Base-by-base conservation (phyloP, 2,888 invertebrate genomes). In the Cordilura impudica region DNA sequence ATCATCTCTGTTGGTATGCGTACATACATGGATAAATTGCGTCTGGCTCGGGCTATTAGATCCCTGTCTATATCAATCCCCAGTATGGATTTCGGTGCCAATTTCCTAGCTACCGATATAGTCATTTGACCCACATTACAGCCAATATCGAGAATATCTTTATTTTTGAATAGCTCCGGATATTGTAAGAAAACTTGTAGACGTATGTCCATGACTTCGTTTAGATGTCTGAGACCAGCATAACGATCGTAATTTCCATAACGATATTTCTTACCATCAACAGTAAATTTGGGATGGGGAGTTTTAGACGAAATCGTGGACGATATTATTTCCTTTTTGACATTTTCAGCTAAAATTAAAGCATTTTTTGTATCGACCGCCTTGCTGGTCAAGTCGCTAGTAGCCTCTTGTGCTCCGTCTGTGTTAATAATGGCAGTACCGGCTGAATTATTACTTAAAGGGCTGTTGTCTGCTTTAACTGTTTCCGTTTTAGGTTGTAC, bases 181-280 rank as follows among this genome's bases (percentile, higher is more conserved):
- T 96, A 93, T 86, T 94, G 93, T 75, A 93, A 93, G 85, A 99
- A 95, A 70, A 95, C 94, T 85, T 94, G 93, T 82, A 99, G 91
- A 65, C 99, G 93, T 51, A 94, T 92, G 89, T 99, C 99, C 86
- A 93, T 92, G 86, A 94, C 95, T 45, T 94, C 93, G 83, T 95
- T 94, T 19, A 94, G 92, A 90, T 97, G 96, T 35, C 98, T 93
- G 88, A 98, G 98, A 19, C 98, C 98, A 87, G 98, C 98, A 91
- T 99, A 99, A 91, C 96, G 94, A 89, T 97, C 96, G 90, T 98
- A 99, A 90, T 99, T 99, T 71, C 99, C 99, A 91, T 95, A 98
- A 86, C 96, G 95, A 91, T 97, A 98, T 87, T 93, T 93, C 74
- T 93, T 92, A 87, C 95, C 94, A 88, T 95, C 95, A 19, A 93